A percentile compares a stretch with the other conserved stretches of the same genome.
These are phyloP conservation scores for Phrynosoma blainvillii DNA, from an alignment of 2,113 vertebrate genomes.

Conservation along the genomic window DNA sequence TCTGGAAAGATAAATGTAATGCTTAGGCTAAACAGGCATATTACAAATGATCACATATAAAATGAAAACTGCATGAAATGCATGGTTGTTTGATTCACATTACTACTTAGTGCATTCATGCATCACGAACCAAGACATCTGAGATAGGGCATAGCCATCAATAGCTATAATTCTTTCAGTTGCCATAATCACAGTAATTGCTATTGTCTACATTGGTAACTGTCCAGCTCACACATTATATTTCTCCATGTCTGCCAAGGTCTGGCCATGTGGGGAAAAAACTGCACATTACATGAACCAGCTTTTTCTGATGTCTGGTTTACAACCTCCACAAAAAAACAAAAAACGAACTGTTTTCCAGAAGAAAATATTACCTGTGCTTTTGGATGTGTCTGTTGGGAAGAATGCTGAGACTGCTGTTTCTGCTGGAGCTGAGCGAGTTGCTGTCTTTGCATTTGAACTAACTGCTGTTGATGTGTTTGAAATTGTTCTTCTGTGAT, in stretches of 20 bases:
- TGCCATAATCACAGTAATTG: background rate
- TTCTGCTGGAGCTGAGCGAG: constrained; percentile 90
- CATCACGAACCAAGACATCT: background rate
- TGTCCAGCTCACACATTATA: background rate
- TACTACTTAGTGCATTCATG: background rate
- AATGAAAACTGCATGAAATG: background rate
- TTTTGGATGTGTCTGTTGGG: constrained; percentile 80
- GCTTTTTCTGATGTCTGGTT: background rate
- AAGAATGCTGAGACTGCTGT: constrained; percentile 82
- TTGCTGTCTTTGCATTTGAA: constrained; percentile 91
- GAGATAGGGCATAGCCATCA: background rate
- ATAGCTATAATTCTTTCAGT: background rate
- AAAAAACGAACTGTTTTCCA: background rate
- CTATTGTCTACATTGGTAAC: background rate
- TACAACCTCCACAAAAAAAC: too few relatives aligned
- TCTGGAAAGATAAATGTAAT: background rate
- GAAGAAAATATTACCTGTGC: constrained; percentile 75
- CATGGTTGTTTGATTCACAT: background rate
- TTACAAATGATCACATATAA: background rate
- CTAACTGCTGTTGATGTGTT: constrained; percentile 91
- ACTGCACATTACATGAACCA: background rate
- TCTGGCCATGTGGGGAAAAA: background rate
- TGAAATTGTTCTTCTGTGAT: constrained; percentile 94
- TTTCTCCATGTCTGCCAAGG: background rate
- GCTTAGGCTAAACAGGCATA: background rate